phyloP scores from a whole-genome alignment of 2,113 vertebrate genomes.

The Patagioenas fasciata region DNA sequence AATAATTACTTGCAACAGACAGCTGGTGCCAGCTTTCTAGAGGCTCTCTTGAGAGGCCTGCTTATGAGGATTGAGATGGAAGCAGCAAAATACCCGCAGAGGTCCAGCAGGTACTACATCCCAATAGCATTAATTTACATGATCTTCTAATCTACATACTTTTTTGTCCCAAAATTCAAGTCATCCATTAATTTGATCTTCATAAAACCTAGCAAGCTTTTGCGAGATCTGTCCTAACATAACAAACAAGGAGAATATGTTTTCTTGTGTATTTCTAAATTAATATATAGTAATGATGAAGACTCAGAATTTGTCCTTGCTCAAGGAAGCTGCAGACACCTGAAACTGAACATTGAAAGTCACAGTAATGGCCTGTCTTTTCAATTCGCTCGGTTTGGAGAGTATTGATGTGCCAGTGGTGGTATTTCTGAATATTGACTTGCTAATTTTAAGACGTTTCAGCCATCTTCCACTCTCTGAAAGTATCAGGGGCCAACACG shows the following conservation, averaged over 20 bases:
- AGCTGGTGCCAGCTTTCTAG: background rate
- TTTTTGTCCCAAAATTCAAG: background rate
- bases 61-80: accelerated
- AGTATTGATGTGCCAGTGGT: background rate
- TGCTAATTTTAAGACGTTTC: background rate
- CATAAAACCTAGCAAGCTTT: background rate
- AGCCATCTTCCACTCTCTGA: background rate
- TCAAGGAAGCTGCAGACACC: background rate
- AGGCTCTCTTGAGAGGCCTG: background rate
- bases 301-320: background rate
- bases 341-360: background rate
- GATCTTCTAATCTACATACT: background rate
- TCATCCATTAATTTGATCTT: background rate
- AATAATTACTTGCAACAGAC: background rate
- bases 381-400: background rate
- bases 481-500: background rate
- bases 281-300: background rate
- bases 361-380: background rate
- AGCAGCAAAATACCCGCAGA: background rate
- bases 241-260: background rate
- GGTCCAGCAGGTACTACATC: background rate
- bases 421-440: background rate
- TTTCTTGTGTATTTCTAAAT: background rate
- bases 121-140: background rate
- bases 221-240: background rate